A percentile compares a stretch with the other conserved stretches of the same genome.
Conservation (phyloP, 2,888 invertebrate genomes). For the Andrena haemorrhoa region DNA sequence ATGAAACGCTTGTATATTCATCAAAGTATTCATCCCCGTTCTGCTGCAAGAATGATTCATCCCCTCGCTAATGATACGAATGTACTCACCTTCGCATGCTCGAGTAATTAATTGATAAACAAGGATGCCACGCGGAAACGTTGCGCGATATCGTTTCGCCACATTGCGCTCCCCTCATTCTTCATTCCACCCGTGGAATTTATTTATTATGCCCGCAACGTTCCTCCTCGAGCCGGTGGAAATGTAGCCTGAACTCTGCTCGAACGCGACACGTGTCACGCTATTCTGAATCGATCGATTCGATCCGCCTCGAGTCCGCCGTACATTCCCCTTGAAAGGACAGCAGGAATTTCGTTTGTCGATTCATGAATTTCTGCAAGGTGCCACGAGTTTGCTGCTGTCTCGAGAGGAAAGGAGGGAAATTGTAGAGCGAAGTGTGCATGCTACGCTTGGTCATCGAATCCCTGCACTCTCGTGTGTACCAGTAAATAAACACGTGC, state of each 20-base stretch:
- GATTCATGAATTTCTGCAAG: background rate
- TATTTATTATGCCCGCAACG: slow-evolving; percentile 13
- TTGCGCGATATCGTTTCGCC: slow-evolving; percentile 2
- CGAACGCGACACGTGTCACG: slow-evolving; percentile 11
- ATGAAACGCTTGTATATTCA: slow-evolving; percentile 3
- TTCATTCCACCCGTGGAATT: slow-evolving; percentile 1
- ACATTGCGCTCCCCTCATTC: background rate
- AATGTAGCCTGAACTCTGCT: background rate
- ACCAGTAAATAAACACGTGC: too few relatives aligned
- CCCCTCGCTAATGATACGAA: background rate
- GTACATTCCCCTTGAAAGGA: background rate
- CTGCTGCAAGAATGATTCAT: background rate
- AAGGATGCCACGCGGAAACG: slow-evolving; percentile 16
- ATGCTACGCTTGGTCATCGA: too few relatives aligned
- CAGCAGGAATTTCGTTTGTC: background rate
- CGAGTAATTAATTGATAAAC: slow-evolving; percentile 26
- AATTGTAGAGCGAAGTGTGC: too few relatives aligned
- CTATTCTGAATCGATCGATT: background rate
- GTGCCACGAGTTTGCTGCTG: background rate
- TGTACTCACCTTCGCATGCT: too few relatives aligned
- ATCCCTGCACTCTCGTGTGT: too few relatives aligned
- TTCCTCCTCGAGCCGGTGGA: background rate
- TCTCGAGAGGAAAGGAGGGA: too few relatives aligned
- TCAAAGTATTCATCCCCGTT: slow-evolving; percentile 8
- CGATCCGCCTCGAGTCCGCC: background rate